Evolutionary conservation across 2,797 vertebrate genomes (phyloP).

Genomic region (Poecilia picta): DNA sequence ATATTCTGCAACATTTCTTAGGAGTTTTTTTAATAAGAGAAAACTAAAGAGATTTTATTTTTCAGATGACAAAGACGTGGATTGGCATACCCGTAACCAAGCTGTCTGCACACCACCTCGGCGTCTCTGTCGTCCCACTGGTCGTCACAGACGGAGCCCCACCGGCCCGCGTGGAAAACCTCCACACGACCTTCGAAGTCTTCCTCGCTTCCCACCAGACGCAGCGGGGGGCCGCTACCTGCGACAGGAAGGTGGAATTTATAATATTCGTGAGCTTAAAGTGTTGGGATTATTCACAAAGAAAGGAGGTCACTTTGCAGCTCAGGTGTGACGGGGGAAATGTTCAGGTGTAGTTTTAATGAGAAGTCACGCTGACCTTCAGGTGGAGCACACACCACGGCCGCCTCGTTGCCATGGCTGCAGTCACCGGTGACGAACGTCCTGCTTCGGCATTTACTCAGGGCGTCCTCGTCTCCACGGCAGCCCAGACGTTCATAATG

Average conservation of each 20-base stretch:
- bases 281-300: not conserved
- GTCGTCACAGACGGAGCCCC: slow-evolving; percentile 87
- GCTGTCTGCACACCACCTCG: slow-evolving; percentile 85
- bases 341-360: slow-evolving; percentile 24
- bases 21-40: not conserved
- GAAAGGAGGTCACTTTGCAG: slow-evolving; percentile 1
- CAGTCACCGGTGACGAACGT: slow-evolving; percentile 85
- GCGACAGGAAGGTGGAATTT: slow-evolving; percentile 14
- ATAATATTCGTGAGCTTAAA: not conserved
- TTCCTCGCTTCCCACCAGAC: slow-evolving; percentile 87
- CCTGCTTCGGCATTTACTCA: slow-evolving; percentile 85
- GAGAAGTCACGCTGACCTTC: slow-evolving; percentile 85
- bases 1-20: not conserved
- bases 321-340: slow-evolving; percentile 6
- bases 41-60: not conserved
- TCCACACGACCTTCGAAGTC: slow-evolving; percentile 85
- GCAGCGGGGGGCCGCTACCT: slow-evolving; percentile 86
- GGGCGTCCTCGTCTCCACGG: slow-evolving; percentile 85
- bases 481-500: slow-evolving; percentile 90
- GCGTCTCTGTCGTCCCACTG: slow-evolving; percentile 85
- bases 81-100: slow-evolving; percentile 77
- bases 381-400: slow-evolving; percentile 82
- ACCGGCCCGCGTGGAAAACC: slow-evolving; percentile 78
- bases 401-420: slow-evolving; percentile 84
- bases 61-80: not conserved